Base-by-base conservation (phyloP, 1,140 invertebrate genomes). In the Ceratitis capitata region DNA sequence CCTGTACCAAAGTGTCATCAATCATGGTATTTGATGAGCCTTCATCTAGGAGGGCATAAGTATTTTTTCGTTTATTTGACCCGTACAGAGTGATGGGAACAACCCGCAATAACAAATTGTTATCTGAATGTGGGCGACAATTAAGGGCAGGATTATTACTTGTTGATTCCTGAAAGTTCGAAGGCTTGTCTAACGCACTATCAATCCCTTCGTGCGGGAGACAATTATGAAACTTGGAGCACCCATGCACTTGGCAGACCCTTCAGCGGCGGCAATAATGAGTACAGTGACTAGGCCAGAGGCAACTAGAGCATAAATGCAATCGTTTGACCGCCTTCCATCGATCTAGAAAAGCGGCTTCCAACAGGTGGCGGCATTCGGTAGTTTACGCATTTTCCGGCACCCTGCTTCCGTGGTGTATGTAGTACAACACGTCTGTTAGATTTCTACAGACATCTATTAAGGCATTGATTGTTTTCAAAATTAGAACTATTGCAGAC, bases 91-190 rank as follows among this genome's bases (percentile, higher is more conserved):
- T 85, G 4, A 84, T 53, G 19, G 86, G 84, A 64, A 86, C 19
- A 32, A 86, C 74, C 19, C 83, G 26, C 56, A 85, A 82, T 39
- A 82, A 82, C 29, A 86, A 32, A 39, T 78, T 84, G 9, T 53
- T 19, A 32, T 84, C 64, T 35, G 23, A 16, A 42, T 7, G 19
- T 47, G 82, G 23, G 32, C 23, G 78, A 32, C 29, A 51, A 78
- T 29, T 47, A 9, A n/a, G 23, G 45, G 10, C 35, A 12, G 29
- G 35, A 32, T 56, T 23, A 23, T 26, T 84, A 49, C 5, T n/a
- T 10, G 23, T n/a, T n/a, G n/a, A n/a, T n/a, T n/a, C n/a, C n/a
- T n/a, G n/a, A n/a, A n/a, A n/a, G n/a, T n/a, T n/a, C n/a, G n/a
- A n/a, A n/a, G n/a, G n/a, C n/a, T n/a, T n/a, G n/a, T n/a, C n/a